phyloP scores from a whole-genome alignment of 2,888 invertebrate species.

The Ormia ochracea region DNA sequence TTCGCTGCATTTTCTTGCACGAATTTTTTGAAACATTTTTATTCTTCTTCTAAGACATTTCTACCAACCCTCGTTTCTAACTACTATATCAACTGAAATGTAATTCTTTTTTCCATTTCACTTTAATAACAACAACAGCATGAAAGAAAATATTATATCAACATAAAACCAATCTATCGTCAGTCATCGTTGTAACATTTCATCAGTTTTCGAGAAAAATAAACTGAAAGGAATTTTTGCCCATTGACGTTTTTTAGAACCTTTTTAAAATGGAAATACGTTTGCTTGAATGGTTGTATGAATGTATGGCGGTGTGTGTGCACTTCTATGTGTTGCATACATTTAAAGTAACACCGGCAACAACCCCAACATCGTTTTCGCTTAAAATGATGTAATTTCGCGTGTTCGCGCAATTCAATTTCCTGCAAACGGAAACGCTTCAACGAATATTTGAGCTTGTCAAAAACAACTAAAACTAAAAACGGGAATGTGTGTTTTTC shows the following conservation, averaged over 20 bases:
- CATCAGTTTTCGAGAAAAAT: neutral
- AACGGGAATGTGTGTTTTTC: constrained; percentile 39
- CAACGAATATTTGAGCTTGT: constrained; percentile 67
- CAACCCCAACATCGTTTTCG: constrained; percentile 49
- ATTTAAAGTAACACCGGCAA: neutral
- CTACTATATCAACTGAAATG: constrained; percentile 19
- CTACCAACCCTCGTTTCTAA: neutral
- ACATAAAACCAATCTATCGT: constrained; percentile 49
- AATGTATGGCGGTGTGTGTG: constrained; percentile 14
- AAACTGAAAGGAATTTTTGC: neutral
- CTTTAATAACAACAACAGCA: constrained; percentile 8
- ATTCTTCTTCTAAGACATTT: neutral
- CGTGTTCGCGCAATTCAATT: constrained; percentile 75
- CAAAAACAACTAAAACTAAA: constrained; percentile 59
- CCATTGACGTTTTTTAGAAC: constrained; percentile 31
- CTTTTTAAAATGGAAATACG: neutral
- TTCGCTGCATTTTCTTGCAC: no score
- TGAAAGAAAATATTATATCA: constrained; percentile 12
- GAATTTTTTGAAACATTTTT: neutral
- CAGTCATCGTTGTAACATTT: constrained; percentile 26
- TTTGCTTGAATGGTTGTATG: neutral
- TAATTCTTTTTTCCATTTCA: constrained; percentile 8
- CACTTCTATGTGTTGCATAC: neutral
- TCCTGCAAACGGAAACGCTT: constrained; percentile 73
- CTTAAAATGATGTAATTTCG: constrained; percentile 74